Evolutionary conservation across 35 echinoderm and acorn worm species (phyloP), one percentile per base, ranked within the genome.

Genomic region (Stichopus chloronotus): DNA sequence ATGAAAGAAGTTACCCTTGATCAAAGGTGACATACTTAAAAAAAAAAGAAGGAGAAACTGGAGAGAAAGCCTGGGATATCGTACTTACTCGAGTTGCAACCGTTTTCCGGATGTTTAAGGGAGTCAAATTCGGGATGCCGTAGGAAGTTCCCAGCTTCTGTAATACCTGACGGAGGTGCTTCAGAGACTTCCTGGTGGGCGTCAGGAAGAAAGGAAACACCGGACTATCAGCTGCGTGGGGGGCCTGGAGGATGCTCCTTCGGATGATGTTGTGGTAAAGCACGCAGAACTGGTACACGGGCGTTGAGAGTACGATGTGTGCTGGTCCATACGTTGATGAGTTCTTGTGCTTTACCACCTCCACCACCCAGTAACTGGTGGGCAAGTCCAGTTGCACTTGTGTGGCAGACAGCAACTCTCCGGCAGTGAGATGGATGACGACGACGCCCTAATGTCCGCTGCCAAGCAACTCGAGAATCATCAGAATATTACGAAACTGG

Each of bases 251-350:
- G 0, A 54, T 6, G 53, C 56, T 57, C 22, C 13, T 23, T 54
- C 81, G 78, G 25, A 81, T 81, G 24, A 4, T 0, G 19, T 56
- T 6, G n/a, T 84, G 81, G 81, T 84, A 84, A 12, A 84, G 52
- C 11, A 20, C 22, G 81, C 53, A 84, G 2, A 84, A 54, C 13
- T 84, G 52, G 56, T 84, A 56, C 8, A 84, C 52, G 5, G 17
- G 55, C 11, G 13, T 5, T 54, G 53, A 13, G 13, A 84, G 53
- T 9, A 84, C 81, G 3, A 53, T 53, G 79, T 82, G 21, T 7
- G 79, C 79, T 6, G 79, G 79, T 52, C 79, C 79, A 53, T 82
- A 82, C 5, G 79, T 81, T n/a, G 78, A 52, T 25, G 10, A 81
- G n/a, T 10, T 52, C 23, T 81, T 81, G 24, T 81, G 11, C 6